These are phyloP conservation scores for Butorides virescens DNA, from an alignment of 2,113 vertebrate species.

Conservation along the genomic window DNA sequence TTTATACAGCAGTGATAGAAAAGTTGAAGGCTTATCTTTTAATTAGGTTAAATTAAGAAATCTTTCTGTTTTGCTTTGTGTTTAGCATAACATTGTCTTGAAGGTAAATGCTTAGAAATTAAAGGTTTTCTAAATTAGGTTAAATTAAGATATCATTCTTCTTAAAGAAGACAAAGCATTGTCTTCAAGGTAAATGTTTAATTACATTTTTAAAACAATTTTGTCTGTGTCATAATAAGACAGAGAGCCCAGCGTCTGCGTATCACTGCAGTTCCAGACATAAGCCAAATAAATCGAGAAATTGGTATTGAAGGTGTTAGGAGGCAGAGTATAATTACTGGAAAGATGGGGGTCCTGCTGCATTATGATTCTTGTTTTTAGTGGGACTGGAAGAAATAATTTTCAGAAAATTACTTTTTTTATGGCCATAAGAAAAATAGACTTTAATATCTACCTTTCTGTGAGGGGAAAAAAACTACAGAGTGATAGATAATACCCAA, in stretches of 20 bases:
- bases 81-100: neutral
- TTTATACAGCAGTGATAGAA: neutral
- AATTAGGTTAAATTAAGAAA: constrained; percentile 49
- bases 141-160: constrained; percentile 39
- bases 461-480: neutral
- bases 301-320: constrained; percentile 16
- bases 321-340: constrained; percentile 30
- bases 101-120: constrained; percentile 16
- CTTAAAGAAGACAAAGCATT: constrained; percentile 32
- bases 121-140: constrained; percentile 21
- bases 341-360: neutral
- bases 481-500: constrained; percentile 8
- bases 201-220: constrained; percentile 47
- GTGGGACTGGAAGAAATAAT: constrained; percentile 33
- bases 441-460: constrained; percentile 51
- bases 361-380: constrained; percentile 27
- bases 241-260: neutral
- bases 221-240: neutral
- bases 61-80: constrained; percentile 7
- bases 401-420: constrained; percentile 38
- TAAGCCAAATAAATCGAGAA: neutral
- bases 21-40: constrained; percentile 49
- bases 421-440: constrained; percentile 13
- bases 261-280: neutral
- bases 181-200: constrained; percentile 45